Conservation (phyloP, 2,888 invertebrate genomes). For the Amphipyra tragopoginis region DNA sequence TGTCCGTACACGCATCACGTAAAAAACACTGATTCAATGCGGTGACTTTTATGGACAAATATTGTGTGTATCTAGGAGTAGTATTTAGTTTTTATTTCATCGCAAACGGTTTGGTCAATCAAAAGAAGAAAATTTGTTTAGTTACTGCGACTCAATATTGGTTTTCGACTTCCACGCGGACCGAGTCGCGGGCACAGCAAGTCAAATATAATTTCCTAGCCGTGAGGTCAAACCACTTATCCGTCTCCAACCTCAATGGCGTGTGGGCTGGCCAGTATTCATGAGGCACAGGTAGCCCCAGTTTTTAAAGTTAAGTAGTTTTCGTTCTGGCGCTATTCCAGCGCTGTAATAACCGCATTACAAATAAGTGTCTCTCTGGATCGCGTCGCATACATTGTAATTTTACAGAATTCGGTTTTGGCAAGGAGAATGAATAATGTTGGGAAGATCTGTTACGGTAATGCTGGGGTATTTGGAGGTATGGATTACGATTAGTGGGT, state of each 20-base stretch:
- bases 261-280: slow-evolving; percentile 59
- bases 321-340: slow-evolving; percentile 74
- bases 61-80: too few species aligned
- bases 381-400: slow-evolving; percentile 65
- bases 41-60: too few species aligned
- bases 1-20: too few species aligned
- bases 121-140: too few species aligned
- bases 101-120: too few species aligned
- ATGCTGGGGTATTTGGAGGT: slow-evolving; percentile 49
- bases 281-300: slow-evolving; percentile 74
- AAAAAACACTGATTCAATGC: too few species aligned
- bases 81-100: too few species aligned
- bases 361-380: slow-evolving; percentile 74
- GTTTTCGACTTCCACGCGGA: too few species aligned
- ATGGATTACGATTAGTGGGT: slow-evolving; percentile 41
- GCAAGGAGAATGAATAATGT: slow-evolving; percentile 58
- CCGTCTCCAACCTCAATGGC: slow-evolving; percentile 34
- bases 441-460: slow-evolving; percentile 50
- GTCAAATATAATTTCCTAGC: too few species aligned
- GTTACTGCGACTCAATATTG: too few species aligned
- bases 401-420: slow-evolving; percentile 61
- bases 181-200: too few species aligned
- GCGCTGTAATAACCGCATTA: slow-evolving; percentile 76
- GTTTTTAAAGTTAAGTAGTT: slow-evolving; percentile 77
- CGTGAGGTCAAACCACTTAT: slow-evolving; percentile 13